phyloP scores from a whole-genome alignment of 1,140 invertebrate species.

The Drosophila chauvacae region DNA sequence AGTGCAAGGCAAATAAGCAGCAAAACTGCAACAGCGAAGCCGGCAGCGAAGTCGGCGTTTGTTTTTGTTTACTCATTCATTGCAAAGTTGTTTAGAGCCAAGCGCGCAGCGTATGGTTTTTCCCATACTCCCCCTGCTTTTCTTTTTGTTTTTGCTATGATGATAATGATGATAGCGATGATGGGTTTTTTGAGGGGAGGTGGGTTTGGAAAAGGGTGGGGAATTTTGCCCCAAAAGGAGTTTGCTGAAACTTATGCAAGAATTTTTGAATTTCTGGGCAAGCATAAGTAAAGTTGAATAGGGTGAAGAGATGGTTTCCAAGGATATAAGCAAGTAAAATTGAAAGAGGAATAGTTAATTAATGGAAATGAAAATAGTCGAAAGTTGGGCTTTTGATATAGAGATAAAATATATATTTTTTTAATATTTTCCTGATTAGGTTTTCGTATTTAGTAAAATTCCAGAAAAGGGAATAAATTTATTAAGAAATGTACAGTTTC shows the following conservation, averaged over 20 bases:
- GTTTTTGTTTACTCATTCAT: slow-evolving; percentile 81
- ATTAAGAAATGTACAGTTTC: too few species aligned
- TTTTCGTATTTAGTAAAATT: background rate
- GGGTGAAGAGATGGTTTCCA: slow-evolving; percentile 2
- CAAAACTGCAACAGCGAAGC: slow-evolving; percentile 62
- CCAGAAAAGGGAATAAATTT: too few species aligned
- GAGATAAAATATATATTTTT: background rate
- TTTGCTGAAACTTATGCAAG: slow-evolving; percentile 64
- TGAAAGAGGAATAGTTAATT: slow-evolving; percentile 1
- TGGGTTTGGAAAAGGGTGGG: background rate
- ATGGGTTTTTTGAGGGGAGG: slow-evolving; percentile 13
- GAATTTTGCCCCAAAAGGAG: slow-evolving; percentile 3
- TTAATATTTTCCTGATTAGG: background rate
- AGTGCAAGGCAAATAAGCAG: slow-evolving; percentile 74
- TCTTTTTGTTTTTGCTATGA: slow-evolving; percentile 15
- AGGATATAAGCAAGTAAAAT: background rate
- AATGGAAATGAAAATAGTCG: background rate
- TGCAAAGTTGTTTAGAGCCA: slow-evolving; percentile 78
- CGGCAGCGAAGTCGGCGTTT: slow-evolving; percentile 61
- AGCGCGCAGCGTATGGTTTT: slow-evolving; percentile 68
- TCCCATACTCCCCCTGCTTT: slow-evolving; percentile 12
- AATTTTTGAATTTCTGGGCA: slow-evolving; percentile 45
- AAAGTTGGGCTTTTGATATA: background rate
- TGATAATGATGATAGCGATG: slow-evolving; percentile 33
- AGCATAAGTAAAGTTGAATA: slow-evolving; percentile 13